Evolutionary conservation across 2,888 invertebrate species (phyloP).

Genomic region (Parascotia fuliginaria): DNA sequence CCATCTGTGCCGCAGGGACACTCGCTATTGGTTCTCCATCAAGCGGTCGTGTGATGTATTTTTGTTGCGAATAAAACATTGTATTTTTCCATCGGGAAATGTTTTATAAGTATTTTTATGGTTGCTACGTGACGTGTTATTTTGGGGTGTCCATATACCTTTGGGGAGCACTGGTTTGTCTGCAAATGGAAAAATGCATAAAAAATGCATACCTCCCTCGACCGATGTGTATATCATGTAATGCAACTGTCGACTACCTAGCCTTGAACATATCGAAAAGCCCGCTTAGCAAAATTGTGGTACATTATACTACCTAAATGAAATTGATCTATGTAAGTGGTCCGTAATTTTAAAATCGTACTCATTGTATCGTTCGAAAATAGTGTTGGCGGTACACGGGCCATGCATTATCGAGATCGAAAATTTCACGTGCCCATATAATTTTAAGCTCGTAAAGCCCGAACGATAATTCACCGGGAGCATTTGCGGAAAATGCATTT

Average conservation of each 20-base stretch:
- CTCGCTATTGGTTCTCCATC: constrained; percentile 83
- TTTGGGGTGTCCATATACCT: constrained; percentile 52
- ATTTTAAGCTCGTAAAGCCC: constrained; percentile 85
- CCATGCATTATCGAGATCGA: constrained; percentile 82
- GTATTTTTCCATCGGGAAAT: constrained; percentile 80
- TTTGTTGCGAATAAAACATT: constrained; percentile 83
- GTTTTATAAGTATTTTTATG: constrained; percentile 81
- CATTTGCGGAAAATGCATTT: constrained; percentile 86
- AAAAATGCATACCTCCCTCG: constrained; percentile 59
- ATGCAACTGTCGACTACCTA: constrained; percentile 17
- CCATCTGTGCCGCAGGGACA: constrained; percentile 83
- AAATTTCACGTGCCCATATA: constrained; percentile 85
- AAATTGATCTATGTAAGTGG: constrained; percentile 42
- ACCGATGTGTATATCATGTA: constrained; percentile 20
- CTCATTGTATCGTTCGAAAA: constrained; percentile 61
- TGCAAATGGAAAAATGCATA: constrained; percentile 63
- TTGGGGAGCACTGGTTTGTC: constrained; percentile 58
- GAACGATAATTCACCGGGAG: constrained; percentile 82
- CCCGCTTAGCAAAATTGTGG: constrained; percentile 29
- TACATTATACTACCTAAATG: constrained; percentile 24
- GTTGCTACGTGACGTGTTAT: constrained; percentile 74
- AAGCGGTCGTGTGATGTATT: constrained; percentile 82
- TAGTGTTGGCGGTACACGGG: constrained; percentile 68
- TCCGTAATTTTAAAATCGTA: constrained; percentile 45
- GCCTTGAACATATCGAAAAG: constrained; percentile 4